Evolutionary conservation across 2,113 vertebrate species (phyloP).

Genomic region (Carettochelys insculpta): DNA sequence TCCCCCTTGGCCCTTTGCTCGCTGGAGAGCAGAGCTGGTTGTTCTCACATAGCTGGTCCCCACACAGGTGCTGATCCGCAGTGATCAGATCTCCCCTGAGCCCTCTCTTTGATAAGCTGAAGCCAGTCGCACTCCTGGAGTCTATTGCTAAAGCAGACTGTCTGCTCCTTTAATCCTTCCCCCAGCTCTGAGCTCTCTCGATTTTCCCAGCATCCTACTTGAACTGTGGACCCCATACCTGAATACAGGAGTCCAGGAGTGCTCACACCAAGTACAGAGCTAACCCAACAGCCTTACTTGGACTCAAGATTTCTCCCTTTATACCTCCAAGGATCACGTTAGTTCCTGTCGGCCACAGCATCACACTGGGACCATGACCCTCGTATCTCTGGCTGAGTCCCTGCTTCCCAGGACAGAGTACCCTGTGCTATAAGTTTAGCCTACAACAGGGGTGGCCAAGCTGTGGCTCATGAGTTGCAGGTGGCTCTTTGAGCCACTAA

Average conservation of each 20-base stretch:
- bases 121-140: neutral
- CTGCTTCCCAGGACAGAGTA: neutral
- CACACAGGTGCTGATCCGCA: neutral
- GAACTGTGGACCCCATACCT: neutral
- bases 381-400: neutral
- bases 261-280: neutral
- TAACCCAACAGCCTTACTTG: neutral
- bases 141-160: neutral
- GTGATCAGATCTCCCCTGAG: neutral
- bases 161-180: neutral
- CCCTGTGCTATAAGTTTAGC: neutral
- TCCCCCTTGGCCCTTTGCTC: too few relatives aligned
- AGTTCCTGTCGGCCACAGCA: neutral
- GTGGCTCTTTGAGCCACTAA: too few relatives aligned
- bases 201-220: neutral
- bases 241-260: neutral
- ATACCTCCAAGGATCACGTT: neutral
- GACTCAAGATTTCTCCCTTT: neutral
- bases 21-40: neutral
- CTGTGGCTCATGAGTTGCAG: too few relatives aligned
- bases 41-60: neutral
- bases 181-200: neutral
- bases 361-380: neutral
- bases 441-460: too few relatives aligned
- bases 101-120: neutral